Evolutionary conservation across 2,888 invertebrate species (phyloP).

Genomic region (Drosophila mayaguana): DNA sequence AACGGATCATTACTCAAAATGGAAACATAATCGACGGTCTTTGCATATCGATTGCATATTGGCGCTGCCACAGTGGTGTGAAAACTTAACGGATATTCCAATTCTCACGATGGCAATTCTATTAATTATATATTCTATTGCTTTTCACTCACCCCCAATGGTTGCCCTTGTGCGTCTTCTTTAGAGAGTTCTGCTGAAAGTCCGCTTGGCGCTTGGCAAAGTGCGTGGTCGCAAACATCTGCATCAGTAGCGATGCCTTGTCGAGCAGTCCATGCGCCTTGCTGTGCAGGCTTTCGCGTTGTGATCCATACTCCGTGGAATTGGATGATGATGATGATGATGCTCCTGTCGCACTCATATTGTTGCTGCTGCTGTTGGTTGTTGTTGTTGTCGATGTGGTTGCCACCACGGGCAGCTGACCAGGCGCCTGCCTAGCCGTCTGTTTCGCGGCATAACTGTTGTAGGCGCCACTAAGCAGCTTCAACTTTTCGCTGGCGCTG

Average conservation of each 20-base stretch:
- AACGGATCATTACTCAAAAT: conserved; percentile 6
- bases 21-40: not conserved
- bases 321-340: conserved; percentile 1
- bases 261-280: conserved; percentile 88
- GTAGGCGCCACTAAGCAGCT: conserved; percentile 78
- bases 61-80: not conserved
- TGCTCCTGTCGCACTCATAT: conserved; percentile 5
- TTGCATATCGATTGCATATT: not conserved
- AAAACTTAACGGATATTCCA: not conserved
- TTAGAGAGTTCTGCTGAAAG: conserved; percentile 92
- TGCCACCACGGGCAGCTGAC: conserved; percentile 17
- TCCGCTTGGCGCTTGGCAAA: conserved; percentile 90
- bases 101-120: not conserved
- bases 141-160: conserved; percentile 91
- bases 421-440: conserved; percentile 58
- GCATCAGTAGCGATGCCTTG: conserved; percentile 94
- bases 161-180: conserved; percentile 93
- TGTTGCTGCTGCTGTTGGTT: conserved; percentile 5
- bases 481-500: conserved; percentile 55
- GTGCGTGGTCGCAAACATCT: conserved; percentile 96
- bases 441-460: conserved; percentile 85
- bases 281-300: conserved; percentile 81
- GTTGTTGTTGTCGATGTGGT: conserved; percentile 6
- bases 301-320: conserved; percentile 8
- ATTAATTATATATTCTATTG: not conserved